Conservation (phyloP, 2,113 vertebrate genomes). For the Hemibagrus wyckioides region DNA sequence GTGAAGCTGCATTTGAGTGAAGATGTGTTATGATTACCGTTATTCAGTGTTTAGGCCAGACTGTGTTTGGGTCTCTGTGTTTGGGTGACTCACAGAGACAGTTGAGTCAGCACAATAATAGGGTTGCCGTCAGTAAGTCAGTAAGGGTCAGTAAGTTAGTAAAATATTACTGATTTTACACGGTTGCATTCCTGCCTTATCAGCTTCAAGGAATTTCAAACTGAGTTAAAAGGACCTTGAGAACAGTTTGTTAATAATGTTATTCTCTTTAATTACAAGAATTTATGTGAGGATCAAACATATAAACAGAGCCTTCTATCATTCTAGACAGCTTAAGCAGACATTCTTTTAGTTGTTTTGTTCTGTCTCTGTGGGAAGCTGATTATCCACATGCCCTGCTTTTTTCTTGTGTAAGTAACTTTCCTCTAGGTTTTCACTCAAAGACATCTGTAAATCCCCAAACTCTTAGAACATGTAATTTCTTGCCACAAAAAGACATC, state of each 20-base stretch:
- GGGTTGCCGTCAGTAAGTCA: too few species aligned
- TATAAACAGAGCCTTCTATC: neutral
- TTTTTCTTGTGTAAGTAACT: constrained; percentile 22
- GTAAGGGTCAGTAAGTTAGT: neutral
- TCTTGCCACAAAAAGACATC: constrained; percentile 25
- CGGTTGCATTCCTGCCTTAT: constrained; percentile 1
- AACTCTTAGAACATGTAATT: constrained; percentile 20
- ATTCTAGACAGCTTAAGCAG: neutral
- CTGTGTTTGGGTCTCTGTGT: neutral
- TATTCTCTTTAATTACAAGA: neutral
- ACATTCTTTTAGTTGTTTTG: constrained; percentile 14
- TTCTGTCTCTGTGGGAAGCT: constrained; percentile 23
- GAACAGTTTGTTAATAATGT: constrained; percentile 5
- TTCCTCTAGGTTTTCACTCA: neutral
- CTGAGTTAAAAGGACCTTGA: neutral
- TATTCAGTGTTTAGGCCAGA: neutral
- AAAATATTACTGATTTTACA: constrained; percentile 11
- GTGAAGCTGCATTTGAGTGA: neutral
- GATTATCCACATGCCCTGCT: constrained; percentile 1
- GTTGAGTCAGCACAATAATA: neutral
- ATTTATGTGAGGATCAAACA: neutral
- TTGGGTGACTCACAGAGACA: neutral
- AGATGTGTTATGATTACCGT: neutral
- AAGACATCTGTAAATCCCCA: constrained; percentile 30
- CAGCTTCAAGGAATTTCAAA: neutral